These are phyloP conservation scores for Drosophila lacicola DNA, from an alignment of 2,888 invertebrate genomes.

Conservation along the genomic window DNA sequence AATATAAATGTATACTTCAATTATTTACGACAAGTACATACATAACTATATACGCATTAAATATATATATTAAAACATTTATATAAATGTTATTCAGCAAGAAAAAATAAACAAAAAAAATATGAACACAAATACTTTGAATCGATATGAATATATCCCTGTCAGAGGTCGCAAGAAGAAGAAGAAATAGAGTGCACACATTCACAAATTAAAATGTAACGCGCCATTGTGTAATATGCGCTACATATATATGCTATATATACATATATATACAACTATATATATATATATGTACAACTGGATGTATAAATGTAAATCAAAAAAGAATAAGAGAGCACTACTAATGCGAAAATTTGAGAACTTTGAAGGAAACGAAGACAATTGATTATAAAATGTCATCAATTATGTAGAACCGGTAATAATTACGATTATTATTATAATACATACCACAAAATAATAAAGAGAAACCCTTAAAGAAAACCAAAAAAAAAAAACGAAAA, in stretches of 20 bases:
- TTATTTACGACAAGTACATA: conserved; percentile 23
- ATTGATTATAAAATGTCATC: conserved; percentile 40
- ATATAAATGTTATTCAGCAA: conserved; percentile 44
- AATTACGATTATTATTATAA: conserved; percentile 71
- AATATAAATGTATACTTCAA: conserved; percentile 33
- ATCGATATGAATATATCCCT: conserved; percentile 39
- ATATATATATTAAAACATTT: conserved; percentile 31
- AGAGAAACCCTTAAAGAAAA: conserved; percentile 62
- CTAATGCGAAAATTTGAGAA: conserved; percentile 48
- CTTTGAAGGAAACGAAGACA: conserved; percentile 35
- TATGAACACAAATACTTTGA: conserved; percentile 18
- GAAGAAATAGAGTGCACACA: conserved; percentile 9
- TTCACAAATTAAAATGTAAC: conserved; percentile 56
- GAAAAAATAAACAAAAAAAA: conserved; percentile 10
- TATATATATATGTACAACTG: conserved; percentile 40
- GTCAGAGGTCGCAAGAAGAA: conserved; percentile 28
- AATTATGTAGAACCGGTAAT: conserved; percentile 61
- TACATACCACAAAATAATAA: conserved; percentile 67
- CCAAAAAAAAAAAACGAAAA: conserved; percentile 18
- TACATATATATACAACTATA: conserved; percentile 18
- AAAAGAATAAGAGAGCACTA: conserved; percentile 10
- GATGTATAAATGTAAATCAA: conserved; percentile 66
- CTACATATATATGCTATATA: conserved; percentile 49
- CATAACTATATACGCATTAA: conserved; percentile 19
- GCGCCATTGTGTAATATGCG: conserved; percentile 76